Base-by-base conservation (phyloP, 2,797 vertebrate genomes). In the Melanotaenia pygmaea region DNA sequence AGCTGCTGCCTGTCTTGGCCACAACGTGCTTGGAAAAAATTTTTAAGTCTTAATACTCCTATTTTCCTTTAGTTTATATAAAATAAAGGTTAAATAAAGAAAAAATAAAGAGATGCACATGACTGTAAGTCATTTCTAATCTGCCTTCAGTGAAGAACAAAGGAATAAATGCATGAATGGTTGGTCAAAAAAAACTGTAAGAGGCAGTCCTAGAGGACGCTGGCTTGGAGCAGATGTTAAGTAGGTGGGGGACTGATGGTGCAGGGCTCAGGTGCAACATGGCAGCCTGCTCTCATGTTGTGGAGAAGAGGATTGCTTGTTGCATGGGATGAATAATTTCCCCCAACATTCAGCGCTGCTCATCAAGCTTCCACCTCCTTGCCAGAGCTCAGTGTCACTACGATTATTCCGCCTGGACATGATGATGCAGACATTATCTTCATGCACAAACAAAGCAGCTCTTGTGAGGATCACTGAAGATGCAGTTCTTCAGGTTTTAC, bases 301-400 rank as follows among this genome's bases (percentile, higher is more conserved):
- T 54, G 75, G 78, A 50, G 77, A 0, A 76, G 79, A 73, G 69
- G 56, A 16, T 30, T 24, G 47, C 18, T 14, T 72, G 83, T 88
- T 86, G 84, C 81, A 82, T 45, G 82, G 88, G 79, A 87, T 14
- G 67, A 73, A 83, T 83, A 89, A 86, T 80, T 80, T 85, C 88
- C 85, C 81, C 74, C 82, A 90, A 79, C 86, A 88, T 93, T 83
- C 82, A 84, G 43, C 86, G 91, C 83, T 79, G 77, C 86, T 77
- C 85, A 86, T 86, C 88, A 85, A 74, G 73, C 76, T 69, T 62
- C 71, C 71, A 70, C 84, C 82, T 77, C 69, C 79, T 80, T 54
- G 43, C 75, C 67, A 88, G 78, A 65, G 73, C 45, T 58, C 43
- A 35, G 87, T 91, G 92, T 89, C 91, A 88, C 71, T 75, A 70